phyloP scores from a whole-genome alignment of 1,140 invertebrate species.

The Chironomus tepperi region DNA sequence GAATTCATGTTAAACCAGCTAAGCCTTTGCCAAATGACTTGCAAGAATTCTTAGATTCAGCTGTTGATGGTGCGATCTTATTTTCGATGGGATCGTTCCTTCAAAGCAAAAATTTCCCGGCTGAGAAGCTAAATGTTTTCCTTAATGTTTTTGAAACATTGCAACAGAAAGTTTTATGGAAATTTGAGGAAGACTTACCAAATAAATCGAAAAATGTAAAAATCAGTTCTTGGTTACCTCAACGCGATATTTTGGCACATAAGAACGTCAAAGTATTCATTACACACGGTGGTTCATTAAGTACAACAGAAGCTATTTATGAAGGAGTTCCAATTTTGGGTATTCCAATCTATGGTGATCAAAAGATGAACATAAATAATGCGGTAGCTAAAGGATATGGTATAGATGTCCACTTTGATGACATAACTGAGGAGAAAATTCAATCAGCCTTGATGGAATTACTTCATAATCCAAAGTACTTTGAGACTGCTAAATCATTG shows the following conservation, averaged over 20 bases:
- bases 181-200: constrained; percentile 52
- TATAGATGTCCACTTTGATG: constrained; percentile 33
- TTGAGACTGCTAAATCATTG: constrained; percentile 34
- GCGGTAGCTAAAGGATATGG: constrained; percentile 43
- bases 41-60: constrained; percentile 46
- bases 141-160: constrained; percentile 46
- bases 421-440: constrained; percentile 31
- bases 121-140: constrained; percentile 42
- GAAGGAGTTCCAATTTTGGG: constrained; percentile 60
- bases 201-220: constrained; percentile 51
- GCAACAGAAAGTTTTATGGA: constrained; percentile 55
- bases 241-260: constrained; percentile 60
- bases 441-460: constrained; percentile 25
- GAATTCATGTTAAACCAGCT: constrained; percentile 41
- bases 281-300: constrained; percentile 62
- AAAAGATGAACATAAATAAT: constrained; percentile 47
- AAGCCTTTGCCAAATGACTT: constrained; percentile 40
- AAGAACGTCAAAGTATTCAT: constrained; percentile 58
- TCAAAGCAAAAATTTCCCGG: constrained; percentile 43
- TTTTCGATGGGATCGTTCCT: constrained; percentile 56
- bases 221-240: constrained; percentile 57
- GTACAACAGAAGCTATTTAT: constrained; percentile 59
- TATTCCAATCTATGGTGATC: constrained; percentile 57
- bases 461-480: constrained; percentile 27
- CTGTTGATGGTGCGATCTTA: constrained; percentile 49